phyloP scores from a whole-genome alignment of 2,113 vertebrate species.

The Nibea albiflora region DNA sequence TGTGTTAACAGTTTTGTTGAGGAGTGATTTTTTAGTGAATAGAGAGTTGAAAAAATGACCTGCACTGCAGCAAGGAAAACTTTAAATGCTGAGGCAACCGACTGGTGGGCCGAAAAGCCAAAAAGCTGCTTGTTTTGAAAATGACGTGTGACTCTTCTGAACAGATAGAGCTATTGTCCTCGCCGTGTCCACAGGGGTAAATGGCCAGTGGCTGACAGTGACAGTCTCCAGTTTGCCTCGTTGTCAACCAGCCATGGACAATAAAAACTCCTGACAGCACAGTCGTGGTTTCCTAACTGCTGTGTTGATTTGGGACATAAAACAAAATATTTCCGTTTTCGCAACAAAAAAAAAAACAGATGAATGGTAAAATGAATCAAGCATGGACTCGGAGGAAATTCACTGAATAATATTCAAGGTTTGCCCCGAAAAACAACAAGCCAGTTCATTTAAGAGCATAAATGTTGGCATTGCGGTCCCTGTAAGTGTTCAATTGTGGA shows the following conservation, averaged over 20 bases:
- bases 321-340: background rate
- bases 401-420: background rate
- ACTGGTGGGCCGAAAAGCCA: background rate
- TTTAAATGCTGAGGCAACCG: background rate
- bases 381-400: background rate
- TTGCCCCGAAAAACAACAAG: background rate
- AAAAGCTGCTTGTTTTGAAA: background rate
- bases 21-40: constrained; percentile 13
- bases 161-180: constrained; percentile 12
- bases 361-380: background rate
- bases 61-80: constrained; percentile 6
- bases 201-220: background rate
- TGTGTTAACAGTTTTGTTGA: constrained; percentile 48
- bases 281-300: constrained; percentile 2
- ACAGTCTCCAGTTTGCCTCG: constrained; percentile 5
- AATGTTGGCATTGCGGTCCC: background rate
- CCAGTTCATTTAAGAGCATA: background rate
- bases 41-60: constrained; percentile 15
- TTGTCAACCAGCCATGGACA: background rate
- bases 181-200: background rate
- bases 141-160: background rate
- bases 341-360: background rate
- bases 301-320: constrained; percentile 5
- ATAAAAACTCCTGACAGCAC: background rate
- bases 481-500: background rate